Evolutionary conservation across 2,888 invertebrate genomes (phyloP), one percentile per base, ranked within the genome.

Genomic region (Leptopilina myrica): DNA sequence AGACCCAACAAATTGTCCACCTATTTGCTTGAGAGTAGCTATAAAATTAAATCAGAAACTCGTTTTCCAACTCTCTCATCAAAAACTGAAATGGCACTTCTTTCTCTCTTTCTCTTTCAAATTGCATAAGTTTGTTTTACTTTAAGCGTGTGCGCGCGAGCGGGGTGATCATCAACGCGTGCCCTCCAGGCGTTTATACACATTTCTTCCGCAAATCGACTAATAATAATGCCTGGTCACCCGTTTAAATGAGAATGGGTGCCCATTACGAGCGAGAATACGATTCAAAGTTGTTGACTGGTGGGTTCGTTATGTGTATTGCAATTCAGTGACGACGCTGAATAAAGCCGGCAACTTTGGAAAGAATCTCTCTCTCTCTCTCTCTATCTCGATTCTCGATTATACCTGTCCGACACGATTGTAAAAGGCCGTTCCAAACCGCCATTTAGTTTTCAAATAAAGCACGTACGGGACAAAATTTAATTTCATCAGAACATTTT

Each of bases 191-290:
- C 79, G 78, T 69, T 33, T 80, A 79, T 49, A 49, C 79, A 79
- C 62, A 73, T 76, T 73, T 79, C 80, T 83, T 82, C 81, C 78
- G 81, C 80, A 83, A 82, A 83, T 81, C 79, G 64, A 78, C 80
- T 81, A 82, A 83, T 84, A 83, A 83, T 80, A 81, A 81, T 79
- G 80, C 79, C 67, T 69, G 62, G 73, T 76, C 75, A 62, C 77
- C 69, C 11, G 78, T 83, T 81, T 80, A 84, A 80, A 82, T 80
- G 80, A 79, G 77, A 77, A 79, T 64, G 9, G 80, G 80, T 67
- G 80, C 77, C 79, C 82, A 75, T 83, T 82, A 83, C 82, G 75
- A 67, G 59, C 56, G 64, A 49, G 49, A 69, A 73, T 69, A 77
- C 62, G 69, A 59, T 75, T 80, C 80, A 77, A 82, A 43, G 78